These are phyloP conservation scores for Lemur catta DNA, from an alignment of 2,797 vertebrate species.

Conservation along the genomic window DNA sequence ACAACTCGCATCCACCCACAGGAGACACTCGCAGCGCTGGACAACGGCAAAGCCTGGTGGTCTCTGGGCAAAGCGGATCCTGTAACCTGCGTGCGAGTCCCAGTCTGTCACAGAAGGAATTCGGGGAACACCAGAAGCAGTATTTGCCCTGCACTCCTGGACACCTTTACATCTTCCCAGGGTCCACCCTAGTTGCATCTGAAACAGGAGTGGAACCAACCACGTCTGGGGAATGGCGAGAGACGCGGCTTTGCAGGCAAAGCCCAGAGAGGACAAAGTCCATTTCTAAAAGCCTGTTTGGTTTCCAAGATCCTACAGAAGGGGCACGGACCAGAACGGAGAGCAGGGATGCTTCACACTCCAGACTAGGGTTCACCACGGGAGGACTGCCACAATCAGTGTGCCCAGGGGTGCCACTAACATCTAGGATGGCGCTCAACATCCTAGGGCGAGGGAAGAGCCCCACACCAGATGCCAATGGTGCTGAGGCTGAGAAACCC, in stretches of 20 bases:
- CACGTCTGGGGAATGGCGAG: not conserved
- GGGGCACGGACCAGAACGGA: not conserved
- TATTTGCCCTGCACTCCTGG: no score
- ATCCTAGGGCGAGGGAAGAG: no score
- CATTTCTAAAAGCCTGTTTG: not conserved
- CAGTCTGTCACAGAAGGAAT: not conserved
- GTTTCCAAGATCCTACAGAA: not conserved
- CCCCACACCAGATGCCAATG: no score
- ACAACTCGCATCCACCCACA: not conserved
- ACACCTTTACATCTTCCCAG: not conserved
- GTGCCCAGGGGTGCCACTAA: not conserved
- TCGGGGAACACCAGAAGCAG: not conserved
- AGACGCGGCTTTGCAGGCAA: not conserved
- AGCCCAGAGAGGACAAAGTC: not conserved
- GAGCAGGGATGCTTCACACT: no score
- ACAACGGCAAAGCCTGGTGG: not conserved
- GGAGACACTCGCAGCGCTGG: not conserved
- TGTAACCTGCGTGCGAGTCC: no score
- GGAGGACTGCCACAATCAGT: not conserved
- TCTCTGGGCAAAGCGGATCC: not conserved
- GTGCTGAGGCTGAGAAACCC: rapidly evolving
- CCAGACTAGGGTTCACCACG: not conserved
- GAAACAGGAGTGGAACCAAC: not conserved
- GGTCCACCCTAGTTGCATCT: not conserved
- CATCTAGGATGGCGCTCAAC: no score